These are phyloP conservation scores for Maniola hyperantus DNA, from an alignment of 2,888 invertebrate species.

Conservation along the genomic window DNA sequence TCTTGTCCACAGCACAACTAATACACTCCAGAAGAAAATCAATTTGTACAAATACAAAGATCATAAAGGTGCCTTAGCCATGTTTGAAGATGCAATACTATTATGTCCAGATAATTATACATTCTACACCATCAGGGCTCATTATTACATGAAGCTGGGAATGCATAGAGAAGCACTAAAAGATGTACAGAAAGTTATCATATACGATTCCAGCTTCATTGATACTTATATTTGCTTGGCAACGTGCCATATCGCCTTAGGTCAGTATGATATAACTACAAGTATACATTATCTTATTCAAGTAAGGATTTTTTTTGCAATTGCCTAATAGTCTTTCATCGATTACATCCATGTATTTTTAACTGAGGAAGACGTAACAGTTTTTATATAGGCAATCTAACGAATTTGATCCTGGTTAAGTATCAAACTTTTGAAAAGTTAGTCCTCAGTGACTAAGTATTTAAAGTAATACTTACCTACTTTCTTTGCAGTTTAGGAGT, in stretches of 20 bases:
- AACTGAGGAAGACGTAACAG: not conserved
- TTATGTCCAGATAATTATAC: conserved; percentile 2
- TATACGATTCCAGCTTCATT: not conserved
- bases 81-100: conserved; percentile 3
- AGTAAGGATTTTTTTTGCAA: too few species aligned
- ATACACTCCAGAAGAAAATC: not conserved
- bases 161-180: not conserved
- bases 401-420: too few species aligned
- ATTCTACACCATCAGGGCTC: not conserved
- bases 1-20: not conserved
- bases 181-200: not conserved
- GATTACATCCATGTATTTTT: not conserved
- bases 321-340: too few species aligned
- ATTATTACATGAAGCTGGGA: conserved; percentile 4
- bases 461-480: too few species aligned
- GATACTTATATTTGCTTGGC: conserved; percentile 2
- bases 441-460: too few species aligned
- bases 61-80: not conserved
- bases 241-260: not conserved
- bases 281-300: too few species aligned
- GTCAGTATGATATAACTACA: not conserved
- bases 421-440: too few species aligned
- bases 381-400: too few species aligned
- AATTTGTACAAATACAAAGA: conserved; percentile 5
- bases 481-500: too few species aligned